Evolutionary conservation across 2,113 vertebrate genomes (phyloP).

Genomic region (Podarcis raffonei): DNA sequence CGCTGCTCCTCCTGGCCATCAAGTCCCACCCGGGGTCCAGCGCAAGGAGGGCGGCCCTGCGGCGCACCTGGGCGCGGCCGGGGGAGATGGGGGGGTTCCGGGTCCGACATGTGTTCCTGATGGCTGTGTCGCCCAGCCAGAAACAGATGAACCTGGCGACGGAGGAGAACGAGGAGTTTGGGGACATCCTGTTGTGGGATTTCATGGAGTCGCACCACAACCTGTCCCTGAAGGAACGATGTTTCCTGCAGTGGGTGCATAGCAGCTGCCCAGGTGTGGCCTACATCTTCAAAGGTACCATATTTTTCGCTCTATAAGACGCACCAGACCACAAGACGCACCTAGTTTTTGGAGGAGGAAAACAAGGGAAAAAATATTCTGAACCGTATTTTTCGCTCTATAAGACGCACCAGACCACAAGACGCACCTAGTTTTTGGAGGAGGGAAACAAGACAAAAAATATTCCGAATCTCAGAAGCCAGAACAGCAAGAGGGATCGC

Average conservation of each 20-base stretch:
- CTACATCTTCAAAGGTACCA: slow-evolving; percentile 8
- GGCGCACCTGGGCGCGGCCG: slow-evolving; percentile 10
- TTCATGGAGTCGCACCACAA: not conserved
- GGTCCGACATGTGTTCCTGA: slow-evolving; percentile 11
- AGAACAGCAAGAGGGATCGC: too few relatives aligned
- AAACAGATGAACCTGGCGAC: not conserved
- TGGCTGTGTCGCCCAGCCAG: not conserved
- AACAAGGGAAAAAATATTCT: too few relatives aligned
- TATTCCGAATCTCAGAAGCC: too few relatives aligned
- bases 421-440: too few relatives aligned
- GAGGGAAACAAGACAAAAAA: too few relatives aligned
- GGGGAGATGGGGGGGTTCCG: not conserved
- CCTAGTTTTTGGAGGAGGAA: too few relatives aligned
- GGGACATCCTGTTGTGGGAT: slow-evolving; percentile 18
- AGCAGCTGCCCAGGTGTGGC: not conserved
- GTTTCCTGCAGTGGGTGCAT: not conserved
- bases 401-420: too few relatives aligned
- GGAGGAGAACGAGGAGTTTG: fast-evolving
- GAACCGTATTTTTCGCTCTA: too few relatives aligned
- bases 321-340: too few relatives aligned
- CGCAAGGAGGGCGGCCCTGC: not conserved
- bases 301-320: too few relatives aligned
- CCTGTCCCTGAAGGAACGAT: slow-evolving; percentile 17
- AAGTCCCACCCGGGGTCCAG: not conserved
- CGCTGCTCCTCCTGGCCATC: slow-evolving; percentile 13